Base-by-base conservation (phyloP, 2,888 invertebrate genomes). In the Ophion slaviceki region DNA sequence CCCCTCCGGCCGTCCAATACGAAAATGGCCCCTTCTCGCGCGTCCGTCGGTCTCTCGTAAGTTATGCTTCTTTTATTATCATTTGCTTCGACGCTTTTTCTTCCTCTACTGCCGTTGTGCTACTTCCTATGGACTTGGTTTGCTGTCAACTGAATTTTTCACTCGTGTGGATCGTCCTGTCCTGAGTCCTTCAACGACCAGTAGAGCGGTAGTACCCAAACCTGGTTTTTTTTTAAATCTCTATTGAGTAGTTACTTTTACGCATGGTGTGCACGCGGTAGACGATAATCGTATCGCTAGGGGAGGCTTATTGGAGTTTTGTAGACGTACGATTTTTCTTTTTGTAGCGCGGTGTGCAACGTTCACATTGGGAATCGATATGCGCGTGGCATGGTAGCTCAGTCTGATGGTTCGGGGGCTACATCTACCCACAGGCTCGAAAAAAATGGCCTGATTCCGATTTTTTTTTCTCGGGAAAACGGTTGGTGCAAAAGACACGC, bases 41-140 rank as follows among this genome's bases (percentile, higher is more conserved):
- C 92, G 93, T 93, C 92, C 93, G 92, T 92, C 91, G 91, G 92
- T 92, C 91, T 93, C 93, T 94, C 93, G 94, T 94, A 94, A 94
- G 94, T 94, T 94, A 92, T 94, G 94, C 94, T 94, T 94, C 92
- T 94, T 94, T 93, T 93, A 93, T 93, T 94, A 94, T 94, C 91
- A 94, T 94, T 94, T 94, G 94, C 94, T 94, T 94, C 93, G 92
- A 89, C 90, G 94, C 87, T 88, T 88, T 53, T 87, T 86, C 57
- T 72, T 93, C 71, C 59, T 82, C 66, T 67, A 72, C 68, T 68
- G 36, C 81, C 68, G 68, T 71, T 66, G 62, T 45, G 62, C 72
- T 67, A 32, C 40, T 61, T 59, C 68, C 32, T 74, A 66, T 80
- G 71, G 78, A 77, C 59, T 77, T 78, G 80, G 79, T 82, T 80